These are phyloP conservation scores for Conistra vaccinii DNA, from an alignment of 2,888 invertebrate genomes.

Conservation along the genomic window DNA sequence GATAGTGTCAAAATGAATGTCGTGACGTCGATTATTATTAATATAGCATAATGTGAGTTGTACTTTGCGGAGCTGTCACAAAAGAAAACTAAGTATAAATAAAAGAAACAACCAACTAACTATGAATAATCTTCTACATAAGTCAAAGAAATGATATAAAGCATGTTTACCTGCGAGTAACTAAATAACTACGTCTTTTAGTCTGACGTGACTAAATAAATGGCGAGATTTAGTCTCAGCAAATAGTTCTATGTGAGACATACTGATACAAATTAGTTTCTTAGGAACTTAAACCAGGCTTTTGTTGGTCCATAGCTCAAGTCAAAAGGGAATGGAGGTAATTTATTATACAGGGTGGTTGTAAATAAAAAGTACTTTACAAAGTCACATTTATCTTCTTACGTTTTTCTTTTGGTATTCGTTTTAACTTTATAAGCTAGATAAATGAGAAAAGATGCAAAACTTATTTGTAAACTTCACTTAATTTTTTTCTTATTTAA, in stretches of 20 bases:
- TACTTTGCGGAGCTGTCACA: too few relatives aligned
- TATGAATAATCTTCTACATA: constrained; percentile 42
- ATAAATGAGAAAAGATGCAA: constrained; percentile 19
- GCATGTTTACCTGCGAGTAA: constrained; percentile 62
- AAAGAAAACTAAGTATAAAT: background rate
- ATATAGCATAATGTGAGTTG: too few relatives aligned
- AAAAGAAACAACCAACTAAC: constrained; percentile 33
- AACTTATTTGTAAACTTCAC: background rate
- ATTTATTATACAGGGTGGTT: constrained; percentile 31
- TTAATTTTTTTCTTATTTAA: background rate
- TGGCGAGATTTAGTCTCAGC: constrained; percentile 47
- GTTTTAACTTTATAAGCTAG: constrained; percentile 8
- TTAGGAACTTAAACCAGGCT: constrained; percentile 53
- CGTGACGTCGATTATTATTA: too few relatives aligned
- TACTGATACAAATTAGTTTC: constrained; percentile 63
- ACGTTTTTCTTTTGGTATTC: constrained; percentile 3
- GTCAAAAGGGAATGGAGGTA: constrained; percentile 26
- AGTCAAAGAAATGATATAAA: constrained; percentile 50
- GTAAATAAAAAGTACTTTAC: constrained; percentile 18
- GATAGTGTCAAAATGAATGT: too few relatives aligned
- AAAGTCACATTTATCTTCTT: background rate
- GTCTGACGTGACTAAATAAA: constrained; percentile 50
- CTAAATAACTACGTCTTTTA: constrained; percentile 44
- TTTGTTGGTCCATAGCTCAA: constrained; percentile 31
- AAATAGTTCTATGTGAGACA: constrained; percentile 52